Conservation (phyloP, 2,888 invertebrate genomes). For the Lepidocyrtinus sp. region DNA sequence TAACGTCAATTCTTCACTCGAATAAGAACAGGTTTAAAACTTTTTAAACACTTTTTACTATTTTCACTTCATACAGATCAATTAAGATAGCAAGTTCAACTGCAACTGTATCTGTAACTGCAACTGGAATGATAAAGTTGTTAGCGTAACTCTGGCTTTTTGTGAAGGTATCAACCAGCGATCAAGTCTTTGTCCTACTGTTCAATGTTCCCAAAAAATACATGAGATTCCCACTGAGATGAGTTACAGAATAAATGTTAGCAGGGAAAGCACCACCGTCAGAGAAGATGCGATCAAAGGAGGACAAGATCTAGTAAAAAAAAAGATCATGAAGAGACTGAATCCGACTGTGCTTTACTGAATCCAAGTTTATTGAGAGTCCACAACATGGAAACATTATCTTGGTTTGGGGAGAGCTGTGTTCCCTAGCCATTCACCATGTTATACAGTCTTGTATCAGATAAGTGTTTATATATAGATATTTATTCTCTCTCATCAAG, state of each 20-base stretch:
- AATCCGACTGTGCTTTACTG: neutral
- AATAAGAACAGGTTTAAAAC: too few species aligned
- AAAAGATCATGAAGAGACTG: conserved; percentile 7
- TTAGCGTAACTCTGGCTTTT: conserved; percentile 38
- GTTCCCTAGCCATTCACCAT: too few species aligned
- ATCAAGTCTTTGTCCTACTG: conserved; percentile 44
- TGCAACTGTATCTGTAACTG: too few species aligned
- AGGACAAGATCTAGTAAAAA: conserved; percentile 8
- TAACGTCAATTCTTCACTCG: too few species aligned
- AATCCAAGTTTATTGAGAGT: conserved; percentile 13
- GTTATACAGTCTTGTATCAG: conserved; percentile 15
- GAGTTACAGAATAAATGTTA: conserved; percentile 24
- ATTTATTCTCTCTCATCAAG: conserved; percentile 11
- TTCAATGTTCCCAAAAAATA: conserved; percentile 23
- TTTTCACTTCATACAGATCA: too few species aligned
- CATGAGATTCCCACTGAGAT: conserved; percentile 32
- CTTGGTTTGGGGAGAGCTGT: neutral
- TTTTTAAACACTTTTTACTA: too few species aligned
- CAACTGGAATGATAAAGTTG: conserved; percentile 39
- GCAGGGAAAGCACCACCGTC: conserved; percentile 32
- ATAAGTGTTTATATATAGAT: conserved; percentile 18
- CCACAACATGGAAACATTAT: conserved; percentile 34
- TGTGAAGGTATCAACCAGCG: conserved; percentile 53
- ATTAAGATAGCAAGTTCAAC: too few species aligned
- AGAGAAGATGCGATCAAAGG: conserved; percentile 28